These are phyloP conservation scores for Macquaria ambigua DNA, from an alignment of 2,113 vertebrate species.

Conservation along the genomic window DNA sequence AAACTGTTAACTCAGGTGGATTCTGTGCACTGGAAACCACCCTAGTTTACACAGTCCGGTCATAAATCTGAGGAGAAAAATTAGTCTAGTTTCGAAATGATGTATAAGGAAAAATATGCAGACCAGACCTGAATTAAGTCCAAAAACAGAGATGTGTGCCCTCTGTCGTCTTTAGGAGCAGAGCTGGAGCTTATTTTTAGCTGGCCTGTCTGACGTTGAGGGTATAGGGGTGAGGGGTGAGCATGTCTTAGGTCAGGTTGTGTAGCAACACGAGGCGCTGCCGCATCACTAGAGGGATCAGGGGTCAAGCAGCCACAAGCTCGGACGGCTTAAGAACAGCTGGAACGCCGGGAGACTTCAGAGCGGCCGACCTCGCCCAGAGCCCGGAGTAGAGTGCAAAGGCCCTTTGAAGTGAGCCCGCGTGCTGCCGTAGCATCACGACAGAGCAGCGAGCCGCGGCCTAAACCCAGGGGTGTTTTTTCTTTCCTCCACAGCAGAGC, in stretches of 20 bases:
- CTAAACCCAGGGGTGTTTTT: conserved; percentile 44
- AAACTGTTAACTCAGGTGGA: conserved; percentile 48
- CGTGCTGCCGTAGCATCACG: conserved; percentile 40
- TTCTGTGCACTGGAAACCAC: neutral
- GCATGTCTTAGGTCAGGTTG: conserved; percentile 68
- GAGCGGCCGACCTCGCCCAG: conserved; percentile 57
- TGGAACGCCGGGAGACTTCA: conserved; percentile 67
- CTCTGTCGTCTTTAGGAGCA: conserved; percentile 19
- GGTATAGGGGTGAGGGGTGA: conserved; percentile 40
- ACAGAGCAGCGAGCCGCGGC: conserved; percentile 29
- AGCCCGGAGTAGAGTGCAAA: conserved; percentile 18
- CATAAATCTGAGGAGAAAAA: conserved; percentile 1
- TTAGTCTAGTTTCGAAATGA: neutral
- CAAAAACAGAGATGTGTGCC: neutral
- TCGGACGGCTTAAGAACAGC: conserved; percentile 73
- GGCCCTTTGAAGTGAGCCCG: conserved; percentile 69
- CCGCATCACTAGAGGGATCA: conserved; percentile 60
- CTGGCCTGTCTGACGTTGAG: conserved; percentile 33
- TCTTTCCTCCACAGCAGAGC: conserved; percentile 47
- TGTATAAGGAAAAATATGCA: neutral
- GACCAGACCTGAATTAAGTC: neutral
- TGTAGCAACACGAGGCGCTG: conserved; percentile 66
- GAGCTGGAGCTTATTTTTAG: conserved; percentile 63
- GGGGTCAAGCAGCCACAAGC: conserved; percentile 74
- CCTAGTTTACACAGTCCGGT: neutral